Base-by-base conservation (phyloP, 2,888 invertebrate species). In the Smittia sp. region DNA sequence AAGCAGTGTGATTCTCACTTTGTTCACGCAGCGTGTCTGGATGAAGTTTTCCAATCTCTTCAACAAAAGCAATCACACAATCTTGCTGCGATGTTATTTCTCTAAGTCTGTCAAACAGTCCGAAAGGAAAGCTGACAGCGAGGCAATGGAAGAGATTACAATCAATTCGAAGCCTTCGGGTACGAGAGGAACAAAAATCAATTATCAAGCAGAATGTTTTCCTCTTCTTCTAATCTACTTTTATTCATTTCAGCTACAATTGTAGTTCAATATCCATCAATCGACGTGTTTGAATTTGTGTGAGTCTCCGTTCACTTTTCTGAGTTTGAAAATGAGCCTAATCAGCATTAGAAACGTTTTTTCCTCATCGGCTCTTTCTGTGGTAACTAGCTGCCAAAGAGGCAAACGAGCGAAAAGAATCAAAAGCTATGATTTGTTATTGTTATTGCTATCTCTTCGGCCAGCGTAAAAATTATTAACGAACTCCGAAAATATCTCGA, bases 191-290 rank as follows among this genome's bases (percentile, higher is more conserved):
- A 58, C 1, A 22, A 20, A 58, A 58, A 58, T 58, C 58, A 58
- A 58, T 58, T 58, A 58, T 58, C 58, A 58, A 58, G 22, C 18
- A 22, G 18, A 58, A 46, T n/a, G 15, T n/a, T n/a, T n/a, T 46
- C 46, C n/a, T 46, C 2, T 46, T 46, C 46, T 46, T 46, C 46
- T 46, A 7, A 11, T 15, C 15, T 46, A n/a, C n/a, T 46, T 46
- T 11, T 2, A 11, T 38, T 11, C 11, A 38, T 38, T 38, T 38
- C 38, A 46, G 7, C 18, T 58, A 7, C 22, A 18, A 58, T 58
- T 58, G 58, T 58, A 58, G 58, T 58, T 58, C 58, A 58, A 7
- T 67, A 67, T 22, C 46, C 69, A 54, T 69, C 69, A 32, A 69
- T 69, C 32, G 27, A 69, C n/a, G n/a, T n/a, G n/a, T n/a, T n/a